Conservation (phyloP, 23 tunicate genomes). For the Ciona savignyi region DNA sequence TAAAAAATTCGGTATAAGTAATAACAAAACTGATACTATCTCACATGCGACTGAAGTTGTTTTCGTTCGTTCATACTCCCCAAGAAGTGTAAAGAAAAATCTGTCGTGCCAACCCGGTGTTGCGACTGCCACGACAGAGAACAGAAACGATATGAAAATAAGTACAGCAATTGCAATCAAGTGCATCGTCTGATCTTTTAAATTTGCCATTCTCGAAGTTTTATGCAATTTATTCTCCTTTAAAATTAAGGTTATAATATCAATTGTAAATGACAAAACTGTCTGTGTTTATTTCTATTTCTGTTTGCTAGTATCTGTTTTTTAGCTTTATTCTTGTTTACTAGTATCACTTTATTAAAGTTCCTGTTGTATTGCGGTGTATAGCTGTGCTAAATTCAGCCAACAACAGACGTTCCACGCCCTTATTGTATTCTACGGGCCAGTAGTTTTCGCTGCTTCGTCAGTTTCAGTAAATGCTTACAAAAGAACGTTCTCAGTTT, state of each 20-base stretch:
- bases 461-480: neutral
- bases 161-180: constrained; percentile 25
- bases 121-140: constrained; percentile 55
- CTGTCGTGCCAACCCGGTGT: constrained; percentile 55
- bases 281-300: too few species aligned
- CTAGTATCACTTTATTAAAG: too few species aligned
- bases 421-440: neutral
- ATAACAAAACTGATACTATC: too few species aligned
- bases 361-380: too few species aligned
- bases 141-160: constrained; percentile 37
- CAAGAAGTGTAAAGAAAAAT: constrained; percentile 10
- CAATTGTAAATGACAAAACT: too few species aligned
- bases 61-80: constrained; percentile 10
- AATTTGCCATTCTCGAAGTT: neutral
- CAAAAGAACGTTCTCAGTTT: neutral
- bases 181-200: neutral
- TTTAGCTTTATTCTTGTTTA: too few species aligned
- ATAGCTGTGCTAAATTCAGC: too few species aligned
- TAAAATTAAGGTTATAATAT: too few species aligned
- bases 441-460: neutral
- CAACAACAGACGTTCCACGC: too few species aligned
- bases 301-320: too few species aligned
- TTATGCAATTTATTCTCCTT: too few species aligned
- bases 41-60: neutral
- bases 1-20: too few species aligned